Evolutionary conservation across 2,888 invertebrate species (phyloP).

Genomic region (Protodeltote pygarga): DNA sequence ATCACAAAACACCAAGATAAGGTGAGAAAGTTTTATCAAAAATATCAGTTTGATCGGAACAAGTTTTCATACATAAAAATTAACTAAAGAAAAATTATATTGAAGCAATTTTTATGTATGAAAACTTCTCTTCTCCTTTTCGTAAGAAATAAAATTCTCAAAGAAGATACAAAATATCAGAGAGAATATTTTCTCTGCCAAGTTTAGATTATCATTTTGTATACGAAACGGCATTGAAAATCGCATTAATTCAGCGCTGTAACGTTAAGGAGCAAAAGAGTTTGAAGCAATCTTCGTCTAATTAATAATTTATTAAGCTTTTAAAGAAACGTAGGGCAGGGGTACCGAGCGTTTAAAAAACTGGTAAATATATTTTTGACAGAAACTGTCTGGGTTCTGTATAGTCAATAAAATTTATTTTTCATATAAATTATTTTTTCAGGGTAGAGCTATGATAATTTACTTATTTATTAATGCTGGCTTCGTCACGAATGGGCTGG

Average conservation of each 20-base stretch:
- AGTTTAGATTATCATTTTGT: slow-evolving; percentile 40
- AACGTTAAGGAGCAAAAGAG: slow-evolving; percentile 56
- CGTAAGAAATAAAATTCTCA: too few species aligned
- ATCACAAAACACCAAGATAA: too few species aligned
- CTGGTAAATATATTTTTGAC: slow-evolving; percentile 30
- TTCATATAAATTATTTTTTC: background rate
- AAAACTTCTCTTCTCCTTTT: too few species aligned
- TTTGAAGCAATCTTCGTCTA: slow-evolving; percentile 63
- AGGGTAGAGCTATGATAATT: too few species aligned
- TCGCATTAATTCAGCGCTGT: slow-evolving; percentile 57
- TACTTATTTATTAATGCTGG: too few species aligned
- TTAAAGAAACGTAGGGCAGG: slow-evolving; percentile 63
- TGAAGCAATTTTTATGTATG: too few species aligned
- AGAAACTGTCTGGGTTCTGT: background rate
- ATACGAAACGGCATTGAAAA: slow-evolving; percentile 58
- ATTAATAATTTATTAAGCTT: slow-evolving; percentile 78
- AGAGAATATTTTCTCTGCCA: background rate
- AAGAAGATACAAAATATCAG: background rate
- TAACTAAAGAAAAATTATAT: too few species aligned
- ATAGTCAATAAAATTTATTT: background rate
- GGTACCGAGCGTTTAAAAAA: slow-evolving; percentile 65
- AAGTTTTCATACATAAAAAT: too few species aligned
- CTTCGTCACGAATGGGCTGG: too few species aligned
- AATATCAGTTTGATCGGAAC: too few species aligned
- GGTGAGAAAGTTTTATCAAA: too few species aligned